These are phyloP conservation scores for Lamellibrachia satsuma DNA, from an alignment of 2,888 invertebrate species.

Conservation along the genomic window DNA sequence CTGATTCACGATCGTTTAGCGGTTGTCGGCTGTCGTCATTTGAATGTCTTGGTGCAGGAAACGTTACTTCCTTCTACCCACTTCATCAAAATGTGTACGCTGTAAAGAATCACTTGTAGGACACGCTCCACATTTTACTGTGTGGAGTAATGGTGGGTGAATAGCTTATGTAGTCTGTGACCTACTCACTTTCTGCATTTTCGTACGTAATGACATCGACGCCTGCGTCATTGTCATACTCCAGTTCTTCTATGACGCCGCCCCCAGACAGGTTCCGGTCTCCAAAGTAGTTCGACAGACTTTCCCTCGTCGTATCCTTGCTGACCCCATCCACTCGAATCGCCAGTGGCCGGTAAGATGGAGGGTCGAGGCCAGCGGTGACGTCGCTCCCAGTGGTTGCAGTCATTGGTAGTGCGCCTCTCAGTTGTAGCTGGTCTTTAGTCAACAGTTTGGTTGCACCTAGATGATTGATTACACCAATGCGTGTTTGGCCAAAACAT, in stretches of 20 bases:
- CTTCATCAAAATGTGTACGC: too few species aligned
- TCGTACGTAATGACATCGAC: not conserved
- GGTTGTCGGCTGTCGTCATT: too few species aligned
- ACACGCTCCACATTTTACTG: not conserved
- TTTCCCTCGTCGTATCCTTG: not conserved
- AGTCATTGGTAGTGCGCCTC: not conserved
- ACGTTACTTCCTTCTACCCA: too few species aligned
- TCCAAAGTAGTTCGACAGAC: not conserved
- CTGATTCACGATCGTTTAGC: too few species aligned
- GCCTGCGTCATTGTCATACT: not conserved
- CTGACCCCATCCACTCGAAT: constrained; percentile 1
- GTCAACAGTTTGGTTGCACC: not conserved
- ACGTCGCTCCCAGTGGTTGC: not conserved
- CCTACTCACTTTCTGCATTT: not conserved
- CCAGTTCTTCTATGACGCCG: not conserved
- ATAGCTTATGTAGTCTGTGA: not conserved
- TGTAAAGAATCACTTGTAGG: too few species aligned
- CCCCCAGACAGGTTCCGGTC: not conserved
- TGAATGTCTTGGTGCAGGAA: too few species aligned
- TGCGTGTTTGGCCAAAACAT: not conserved
- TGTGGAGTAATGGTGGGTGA: too few species aligned
- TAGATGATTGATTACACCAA: not conserved
- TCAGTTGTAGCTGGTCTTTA: not conserved
- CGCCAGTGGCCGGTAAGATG: not conserved
- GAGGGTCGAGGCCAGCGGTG: not conserved